Conservation (phyloP, 2,113 vertebrate genomes). For the Ceyx melanurus region DNA sequence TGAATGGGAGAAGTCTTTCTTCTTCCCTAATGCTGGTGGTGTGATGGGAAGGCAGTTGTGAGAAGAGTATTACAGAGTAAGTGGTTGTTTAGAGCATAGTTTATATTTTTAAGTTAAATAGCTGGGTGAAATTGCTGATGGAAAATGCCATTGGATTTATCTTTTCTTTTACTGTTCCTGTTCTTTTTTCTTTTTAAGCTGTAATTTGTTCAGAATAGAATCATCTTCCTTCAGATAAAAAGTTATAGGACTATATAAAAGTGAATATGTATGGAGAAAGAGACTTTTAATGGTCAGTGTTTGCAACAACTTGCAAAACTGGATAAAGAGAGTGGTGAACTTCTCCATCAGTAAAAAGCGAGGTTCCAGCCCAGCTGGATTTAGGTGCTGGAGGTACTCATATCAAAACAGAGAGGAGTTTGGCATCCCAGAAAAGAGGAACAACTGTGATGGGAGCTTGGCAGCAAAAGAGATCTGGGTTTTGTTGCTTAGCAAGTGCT, state of each 20-base stretch:
- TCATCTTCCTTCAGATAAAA: conserved; percentile 34
- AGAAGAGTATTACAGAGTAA: neutral
- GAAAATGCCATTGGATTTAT: neutral
- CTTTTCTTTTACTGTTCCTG: conserved; percentile 25
- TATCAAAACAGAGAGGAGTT: neutral
- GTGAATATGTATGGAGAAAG: neutral
- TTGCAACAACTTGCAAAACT: neutral
- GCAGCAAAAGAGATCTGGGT: neutral
- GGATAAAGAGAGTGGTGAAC: neutral
- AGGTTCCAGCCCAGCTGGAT: neutral
- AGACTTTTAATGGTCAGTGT: neutral
- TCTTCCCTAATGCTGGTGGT: neutral
- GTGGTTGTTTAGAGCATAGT: neutral
- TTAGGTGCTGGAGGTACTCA: accelerated
- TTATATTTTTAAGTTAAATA: conserved; percentile 44
- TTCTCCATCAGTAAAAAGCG: neutral
- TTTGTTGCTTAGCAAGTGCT: neutral
- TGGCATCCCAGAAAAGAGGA: neutral
- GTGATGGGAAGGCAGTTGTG: neutral
- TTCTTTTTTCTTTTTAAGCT: neutral
- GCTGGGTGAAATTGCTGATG: neutral
- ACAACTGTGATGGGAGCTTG: neutral
- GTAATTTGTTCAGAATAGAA: neutral
- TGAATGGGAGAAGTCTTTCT: conserved; percentile 61
- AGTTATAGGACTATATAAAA: conserved; percentile 41